Percentiles rank a stretch among this genome's conserved stretches.
Evolutionary conservation across 1,140 invertebrate species (phyloP).

Genomic region (Platyscapa corneri): DNA sequence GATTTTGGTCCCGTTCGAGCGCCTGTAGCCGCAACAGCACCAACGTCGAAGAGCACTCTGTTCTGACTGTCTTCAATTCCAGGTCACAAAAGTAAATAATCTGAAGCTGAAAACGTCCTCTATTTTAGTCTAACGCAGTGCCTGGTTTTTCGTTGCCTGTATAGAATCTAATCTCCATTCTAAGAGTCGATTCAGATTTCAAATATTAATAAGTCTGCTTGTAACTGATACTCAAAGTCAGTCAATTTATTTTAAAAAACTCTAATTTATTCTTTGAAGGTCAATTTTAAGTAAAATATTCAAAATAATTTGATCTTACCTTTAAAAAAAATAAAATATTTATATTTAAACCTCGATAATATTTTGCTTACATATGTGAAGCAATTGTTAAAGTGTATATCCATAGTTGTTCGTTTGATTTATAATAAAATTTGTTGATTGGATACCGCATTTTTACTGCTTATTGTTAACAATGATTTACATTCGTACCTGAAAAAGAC

Average conservation of each 20-base stretch:
- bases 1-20: conserved; percentile 63
- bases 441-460: conserved; percentile 1
- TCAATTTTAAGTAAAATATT: too few species aligned
- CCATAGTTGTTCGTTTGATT: background rate
- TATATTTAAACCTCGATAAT: too few species aligned
- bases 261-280: background rate
- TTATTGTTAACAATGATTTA: conserved; percentile 13
- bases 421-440: conserved; percentile 19
- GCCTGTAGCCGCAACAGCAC: background rate
- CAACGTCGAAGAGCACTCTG: background rate
- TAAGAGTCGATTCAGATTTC: background rate
- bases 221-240: background rate
- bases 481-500: background rate
- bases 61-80: background rate
- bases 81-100: conserved; percentile 39
- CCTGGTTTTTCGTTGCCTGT: background rate
- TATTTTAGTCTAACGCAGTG: too few species aligned
- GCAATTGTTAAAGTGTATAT: background rate
- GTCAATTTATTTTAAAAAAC: background rate
- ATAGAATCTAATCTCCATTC: background rate
- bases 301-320: too few species aligned
- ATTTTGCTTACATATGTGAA: background rate
- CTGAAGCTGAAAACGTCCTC: background rate
- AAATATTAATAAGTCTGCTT: background rate
- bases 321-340: too few species aligned